phyloP scores from a whole-genome alignment of 2,113 vertebrate genomes.

The Cepphus grylle region DNA sequence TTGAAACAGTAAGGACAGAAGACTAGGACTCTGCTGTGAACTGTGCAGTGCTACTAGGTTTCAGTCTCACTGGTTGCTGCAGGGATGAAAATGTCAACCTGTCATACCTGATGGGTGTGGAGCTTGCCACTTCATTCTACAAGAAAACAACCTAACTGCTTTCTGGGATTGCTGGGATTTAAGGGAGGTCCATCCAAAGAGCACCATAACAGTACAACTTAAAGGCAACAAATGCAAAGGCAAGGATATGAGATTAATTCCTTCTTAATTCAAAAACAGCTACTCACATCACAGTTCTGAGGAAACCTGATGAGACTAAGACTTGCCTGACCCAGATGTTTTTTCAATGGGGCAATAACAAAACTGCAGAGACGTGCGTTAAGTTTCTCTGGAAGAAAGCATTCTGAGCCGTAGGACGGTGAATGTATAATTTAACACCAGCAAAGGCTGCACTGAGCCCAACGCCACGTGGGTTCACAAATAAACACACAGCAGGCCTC shows the following conservation, averaged over 20 bases:
- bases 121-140: not conserved
- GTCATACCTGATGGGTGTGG: not conserved
- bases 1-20: not conserved
- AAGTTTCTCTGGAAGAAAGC: not conserved
- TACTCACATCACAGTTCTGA: not conserved
- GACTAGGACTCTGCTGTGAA: not conserved
- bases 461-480: not conserved
- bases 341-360: not conserved
- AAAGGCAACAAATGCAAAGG: not conserved
- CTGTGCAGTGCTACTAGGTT: not conserved
- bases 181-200: not conserved
- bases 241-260: not conserved
- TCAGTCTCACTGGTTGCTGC: not conserved
- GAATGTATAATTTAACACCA: not conserved
- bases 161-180: not conserved
- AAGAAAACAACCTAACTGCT: not conserved
- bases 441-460: not conserved
- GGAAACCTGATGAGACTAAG: not conserved
- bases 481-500: not conserved
- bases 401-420: not conserved
- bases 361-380: not conserved
- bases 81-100: not conserved
- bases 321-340: not conserved
- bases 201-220: not conserved
- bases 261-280: not conserved